phyloP scores from a whole-genome alignment of 2,113 vertebrate genomes.

The Solea senegalensis region DNA sequence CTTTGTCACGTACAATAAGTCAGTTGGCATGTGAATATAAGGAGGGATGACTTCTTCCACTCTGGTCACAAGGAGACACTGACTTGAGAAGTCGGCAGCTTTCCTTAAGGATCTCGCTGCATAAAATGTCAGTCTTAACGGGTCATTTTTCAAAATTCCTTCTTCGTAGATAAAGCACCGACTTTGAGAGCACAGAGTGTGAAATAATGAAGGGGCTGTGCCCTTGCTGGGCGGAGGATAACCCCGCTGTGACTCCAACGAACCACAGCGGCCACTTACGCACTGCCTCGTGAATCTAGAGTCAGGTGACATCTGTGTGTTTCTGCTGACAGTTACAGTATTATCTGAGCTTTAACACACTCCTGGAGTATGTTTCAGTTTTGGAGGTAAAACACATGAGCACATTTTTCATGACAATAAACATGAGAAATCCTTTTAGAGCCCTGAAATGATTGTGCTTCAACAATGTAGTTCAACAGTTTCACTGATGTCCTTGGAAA shows the following conservation, averaged over 20 bases:
- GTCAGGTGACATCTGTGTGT: constrained; percentile 23
- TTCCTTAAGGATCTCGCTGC: neutral
- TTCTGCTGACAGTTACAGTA: neutral
- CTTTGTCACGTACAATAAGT: constrained; percentile 18
- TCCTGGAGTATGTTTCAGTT: neutral
- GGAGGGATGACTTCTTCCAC: constrained; percentile 26
- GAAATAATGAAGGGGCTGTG: constrained; percentile 8
- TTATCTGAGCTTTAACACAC: constrained; percentile 1
- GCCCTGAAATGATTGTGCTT: constrained; percentile 2
- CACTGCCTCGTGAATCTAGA: neutral
- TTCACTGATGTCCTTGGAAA: constrained; percentile 27
- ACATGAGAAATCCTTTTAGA: neutral
- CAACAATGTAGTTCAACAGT: neutral
- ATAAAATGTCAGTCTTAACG: constrained; percentile 4
- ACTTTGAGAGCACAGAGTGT: neutral
- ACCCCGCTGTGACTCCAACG: constrained; percentile 1
- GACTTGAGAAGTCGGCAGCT: neutral
- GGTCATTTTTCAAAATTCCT: neutral
- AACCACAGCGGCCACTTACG: constrained; percentile 25
- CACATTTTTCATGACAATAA: constrained; percentile 3
- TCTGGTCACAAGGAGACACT: constrained; percentile 30
- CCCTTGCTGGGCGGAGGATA: constrained; percentile 3
- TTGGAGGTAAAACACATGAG: neutral
- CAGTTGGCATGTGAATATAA: constrained; percentile 27
- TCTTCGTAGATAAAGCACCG: neutral